Base-by-base conservation (phyloP, 2,113 vertebrate species). In the Scomber japonicus region DNA sequence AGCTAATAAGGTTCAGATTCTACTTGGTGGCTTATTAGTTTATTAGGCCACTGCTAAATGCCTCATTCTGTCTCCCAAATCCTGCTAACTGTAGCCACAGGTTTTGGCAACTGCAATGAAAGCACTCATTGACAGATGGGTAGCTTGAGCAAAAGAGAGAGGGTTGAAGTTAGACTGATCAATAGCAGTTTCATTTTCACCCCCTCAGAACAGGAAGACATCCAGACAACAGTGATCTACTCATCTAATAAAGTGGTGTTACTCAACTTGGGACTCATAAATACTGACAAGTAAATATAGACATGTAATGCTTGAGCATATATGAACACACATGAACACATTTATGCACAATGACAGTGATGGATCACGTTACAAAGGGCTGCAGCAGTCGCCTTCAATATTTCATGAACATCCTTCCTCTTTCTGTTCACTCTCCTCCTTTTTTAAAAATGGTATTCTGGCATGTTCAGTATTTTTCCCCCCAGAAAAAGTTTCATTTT, bases 331-430 rank as follows among this genome's bases (percentile, higher is more conserved):
- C 64, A n/a, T 27, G 16, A 46, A 53, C 62, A 55, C 65, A 54
- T 60, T 66, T 49, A 66, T 70, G 35, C 74, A 11, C 67, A 27
- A 59, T 76, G 88, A 82, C 69, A 78, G 50, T 69, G 82, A 86
- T 6, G 49, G 73, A 88, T 85, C 17, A 1, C 68, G 40, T 90
- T 74, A 80, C 71, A 87, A 84, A 87, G 60, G 55, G 71, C 81
- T 65, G 72, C 81, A 53, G 80, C 87, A 68, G 75, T 56, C 72
- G 30, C 50, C 54, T 55, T 90, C 82, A 86, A 92, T 91, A 89
- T 89, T 91, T 92, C 87, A 92, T 89, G 85, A 84, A 76, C 50
- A 76, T 63, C 80, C 74, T 82, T 86, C 69, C 48, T 46, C 30
- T 78, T 56, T 86, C 66, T 63, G 60, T 71, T 86, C 64, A 55